These are phyloP conservation scores for Heterohyrax brucei DNA, from an alignment of 2,797 vertebrate genomes.

Conservation along the genomic window DNA sequence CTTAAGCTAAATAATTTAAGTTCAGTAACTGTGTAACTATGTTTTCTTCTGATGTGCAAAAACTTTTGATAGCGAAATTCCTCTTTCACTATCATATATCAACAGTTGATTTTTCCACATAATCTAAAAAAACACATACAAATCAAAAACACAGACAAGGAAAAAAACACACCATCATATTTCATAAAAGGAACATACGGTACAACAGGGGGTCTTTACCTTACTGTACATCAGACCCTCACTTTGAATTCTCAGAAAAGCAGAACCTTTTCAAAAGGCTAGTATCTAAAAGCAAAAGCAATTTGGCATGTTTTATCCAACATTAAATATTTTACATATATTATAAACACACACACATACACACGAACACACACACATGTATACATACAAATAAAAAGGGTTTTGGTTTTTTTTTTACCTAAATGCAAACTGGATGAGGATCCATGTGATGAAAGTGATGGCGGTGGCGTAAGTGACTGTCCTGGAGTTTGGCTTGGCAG, in stretches of 20 bases:
- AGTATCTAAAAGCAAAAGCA: constrained; percentile 91
- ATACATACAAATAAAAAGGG: constrained; percentile 92
- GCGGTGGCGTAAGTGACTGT: constrained; percentile 99
- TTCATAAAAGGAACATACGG: constrained; percentile 84
- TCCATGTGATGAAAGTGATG: constrained; percentile 99
- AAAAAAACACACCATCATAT: constrained; percentile 86
- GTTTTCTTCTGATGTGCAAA: constrained; percentile 72
- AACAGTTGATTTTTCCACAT: constrained; percentile 79
- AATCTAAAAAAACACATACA: constrained; percentile 83
- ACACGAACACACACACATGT: constrained; percentile 89
- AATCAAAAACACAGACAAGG: constrained; percentile 88
- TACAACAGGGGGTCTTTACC: constrained; percentile 86
- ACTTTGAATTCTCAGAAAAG: constrained; percentile 84
- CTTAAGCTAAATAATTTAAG: constrained; percentile 78
- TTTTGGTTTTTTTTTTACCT: constrained; percentile 93
- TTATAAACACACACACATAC: constrained; percentile 90
- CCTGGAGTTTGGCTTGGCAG: constrained; percentile 97
- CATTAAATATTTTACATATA: constrained; percentile 92
- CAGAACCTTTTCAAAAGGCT: constrained; percentile 86
- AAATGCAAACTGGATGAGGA: constrained; percentile 99
- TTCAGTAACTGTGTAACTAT: constrained; percentile 69
- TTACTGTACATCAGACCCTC: constrained; percentile 88
- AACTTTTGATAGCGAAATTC: constrained; percentile 78
- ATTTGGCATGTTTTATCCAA: constrained; percentile 92
- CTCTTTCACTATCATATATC: constrained; percentile 83